phyloP scores from a whole-genome alignment of 2,888 invertebrate species.

The Tupiocoris notatus region DNA sequence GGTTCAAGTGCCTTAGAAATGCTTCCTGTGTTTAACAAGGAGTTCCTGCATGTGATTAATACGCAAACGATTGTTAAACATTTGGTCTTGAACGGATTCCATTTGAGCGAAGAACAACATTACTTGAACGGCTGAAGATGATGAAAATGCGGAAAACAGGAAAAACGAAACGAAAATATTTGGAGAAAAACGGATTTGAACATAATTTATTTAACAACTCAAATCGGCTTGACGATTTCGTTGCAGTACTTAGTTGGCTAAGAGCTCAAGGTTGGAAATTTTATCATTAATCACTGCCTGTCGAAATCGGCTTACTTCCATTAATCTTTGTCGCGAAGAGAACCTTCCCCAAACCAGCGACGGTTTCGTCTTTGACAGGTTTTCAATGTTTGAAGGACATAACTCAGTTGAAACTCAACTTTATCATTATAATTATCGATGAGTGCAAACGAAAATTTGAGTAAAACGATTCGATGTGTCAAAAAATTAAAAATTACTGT shows the following conservation, averaged over 20 bases:
- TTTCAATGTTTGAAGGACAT: background rate
- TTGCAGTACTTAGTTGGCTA: background rate
- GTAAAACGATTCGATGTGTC: too few relatives aligned
- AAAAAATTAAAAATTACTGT: too few relatives aligned
- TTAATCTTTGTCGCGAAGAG: background rate
- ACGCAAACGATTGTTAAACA: too few relatives aligned
- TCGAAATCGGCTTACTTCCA: background rate
- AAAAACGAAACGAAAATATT: background rate
- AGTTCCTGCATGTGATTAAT: too few relatives aligned
- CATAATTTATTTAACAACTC: background rate
- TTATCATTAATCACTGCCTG: background rate
- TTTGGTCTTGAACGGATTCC: too few relatives aligned
- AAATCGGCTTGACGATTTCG: background rate
- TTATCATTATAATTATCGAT: too few relatives aligned
- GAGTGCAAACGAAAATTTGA: too few relatives aligned
- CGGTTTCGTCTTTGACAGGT: background rate
- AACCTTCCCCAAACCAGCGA: background rate
- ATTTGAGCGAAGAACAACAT: too few relatives aligned
- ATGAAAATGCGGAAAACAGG: background rate
- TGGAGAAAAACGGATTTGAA: background rate
- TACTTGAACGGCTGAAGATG: too few relatives aligned
- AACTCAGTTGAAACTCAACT: too few relatives aligned
- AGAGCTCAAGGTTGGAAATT: background rate
- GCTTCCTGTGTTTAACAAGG: too few relatives aligned
- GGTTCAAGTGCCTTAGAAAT: too few relatives aligned